Evolutionary conservation across 2,797 vertebrate species (phyloP).

Genomic region (Labroides dimidiatus): DNA sequence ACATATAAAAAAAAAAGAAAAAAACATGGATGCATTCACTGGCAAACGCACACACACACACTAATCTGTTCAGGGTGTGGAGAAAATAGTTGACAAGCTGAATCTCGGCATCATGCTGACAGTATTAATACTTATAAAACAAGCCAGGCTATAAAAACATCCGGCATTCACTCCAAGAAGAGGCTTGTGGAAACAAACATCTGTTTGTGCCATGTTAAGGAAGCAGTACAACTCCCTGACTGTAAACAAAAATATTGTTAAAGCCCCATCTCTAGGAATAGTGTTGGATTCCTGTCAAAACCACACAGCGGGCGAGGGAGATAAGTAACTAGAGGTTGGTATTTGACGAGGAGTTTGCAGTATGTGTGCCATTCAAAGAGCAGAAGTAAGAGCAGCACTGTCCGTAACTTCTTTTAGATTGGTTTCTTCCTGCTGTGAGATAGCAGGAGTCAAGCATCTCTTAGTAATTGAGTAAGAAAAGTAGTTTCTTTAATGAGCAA

Average conservation of each 20-base stretch:
- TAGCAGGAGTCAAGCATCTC: too few species aligned
- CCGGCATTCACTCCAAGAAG: conserved; percentile 53
- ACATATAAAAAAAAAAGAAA: not conserved
- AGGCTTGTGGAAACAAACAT: conserved; percentile 65
- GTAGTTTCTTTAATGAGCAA: too few species aligned
- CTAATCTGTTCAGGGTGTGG: conserved; percentile 60
- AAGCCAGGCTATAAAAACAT: conserved; percentile 68
- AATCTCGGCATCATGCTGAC: conserved; percentile 68
- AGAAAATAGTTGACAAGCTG: conserved; percentile 70
- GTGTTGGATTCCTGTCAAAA: conserved; percentile 55
- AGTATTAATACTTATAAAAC: conserved; percentile 71
- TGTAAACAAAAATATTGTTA: conserved; percentile 62
- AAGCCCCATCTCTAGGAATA: conserved; percentile 61
- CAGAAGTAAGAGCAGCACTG: not conserved
- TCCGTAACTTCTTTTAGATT: not conserved
- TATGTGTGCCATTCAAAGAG: conserved; percentile 3
- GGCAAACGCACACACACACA: conserved; percentile 19
- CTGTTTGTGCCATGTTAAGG: conserved; percentile 66
- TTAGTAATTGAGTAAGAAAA: too few species aligned
- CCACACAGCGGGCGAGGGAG: conserved; percentile 6
- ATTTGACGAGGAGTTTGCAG: conserved; percentile 31
- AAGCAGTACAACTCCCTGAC: conserved; percentile 44
- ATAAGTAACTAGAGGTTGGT: conserved; percentile 18
- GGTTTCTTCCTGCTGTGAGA: not conserved
- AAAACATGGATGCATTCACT: not conserved